Conservation (phyloP, 2,888 invertebrate genomes). For the Dendrolimus houi region DNA sequence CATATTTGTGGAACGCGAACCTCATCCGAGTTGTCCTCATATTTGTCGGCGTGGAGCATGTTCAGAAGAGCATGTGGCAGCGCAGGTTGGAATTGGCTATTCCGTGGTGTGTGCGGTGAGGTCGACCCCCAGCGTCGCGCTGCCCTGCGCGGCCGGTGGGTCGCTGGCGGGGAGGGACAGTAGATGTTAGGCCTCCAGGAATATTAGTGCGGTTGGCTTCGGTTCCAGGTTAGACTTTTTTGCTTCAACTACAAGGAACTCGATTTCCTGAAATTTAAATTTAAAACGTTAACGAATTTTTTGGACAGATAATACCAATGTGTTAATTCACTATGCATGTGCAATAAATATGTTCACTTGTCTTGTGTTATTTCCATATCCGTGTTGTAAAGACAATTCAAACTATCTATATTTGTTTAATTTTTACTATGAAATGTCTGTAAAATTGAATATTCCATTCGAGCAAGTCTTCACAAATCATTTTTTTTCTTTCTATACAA, state of each 20-base stretch:
- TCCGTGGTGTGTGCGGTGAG: slow-evolving; percentile 77
- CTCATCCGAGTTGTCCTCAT: not conserved
- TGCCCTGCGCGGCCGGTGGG: slow-evolving; percentile 82
- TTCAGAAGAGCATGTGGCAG: slow-evolving; percentile 76
- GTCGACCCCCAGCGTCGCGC: slow-evolving; percentile 76
- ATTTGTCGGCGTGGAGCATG: slow-evolving; percentile 12
- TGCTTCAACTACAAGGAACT: slow-evolving; percentile 94
- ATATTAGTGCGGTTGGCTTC: slow-evolving; percentile 92
- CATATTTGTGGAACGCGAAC: not conserved
- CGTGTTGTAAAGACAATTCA: no score
- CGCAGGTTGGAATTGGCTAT: slow-evolving; percentile 77
- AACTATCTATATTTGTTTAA: no score
- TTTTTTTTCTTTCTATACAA: no score
- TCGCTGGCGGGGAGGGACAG: slow-evolving; percentile 91
- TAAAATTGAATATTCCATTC: no score
- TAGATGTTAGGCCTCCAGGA: slow-evolving; percentile 95
- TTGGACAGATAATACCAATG: not conserved
- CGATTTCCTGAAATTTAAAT: slow-evolving; percentile 82
- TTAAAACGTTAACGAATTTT: not conserved
- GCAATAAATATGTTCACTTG: no score
- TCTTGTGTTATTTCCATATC: no score
- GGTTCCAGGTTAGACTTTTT: slow-evolving; percentile 94
- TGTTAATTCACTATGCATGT: no score
- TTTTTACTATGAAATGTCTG: no score
- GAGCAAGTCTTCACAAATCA: no score